Evolutionary conservation across 2,797 vertebrate species (phyloP), one percentile per base, ranked within the genome.

Genomic region (Spea hammondii): DNA sequence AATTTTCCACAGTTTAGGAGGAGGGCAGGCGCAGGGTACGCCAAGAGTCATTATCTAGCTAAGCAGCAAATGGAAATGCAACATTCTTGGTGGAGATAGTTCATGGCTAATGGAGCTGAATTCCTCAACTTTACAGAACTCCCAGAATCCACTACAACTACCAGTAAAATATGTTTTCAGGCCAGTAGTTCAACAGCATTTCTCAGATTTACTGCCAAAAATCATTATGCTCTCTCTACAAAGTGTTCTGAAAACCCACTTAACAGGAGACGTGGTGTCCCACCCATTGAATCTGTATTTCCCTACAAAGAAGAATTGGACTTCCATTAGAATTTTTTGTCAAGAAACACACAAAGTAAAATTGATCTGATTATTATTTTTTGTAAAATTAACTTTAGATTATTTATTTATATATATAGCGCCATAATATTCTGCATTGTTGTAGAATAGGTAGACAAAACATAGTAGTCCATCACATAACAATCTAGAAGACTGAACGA

Each of bases 1-100:
- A 8, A 76, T 82, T 86, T 84, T 83, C 76, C 82, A 74, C 66
- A 65, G 82, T 86, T 84, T 83, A 17, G 5, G 8, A 80, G 77
- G 83, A 83, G 84, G 84, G 79, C 86, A 75, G 71, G 79, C 49
- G 44, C 72, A 76, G 71, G 89, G 82, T 88, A 86, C 84, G 46
- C 74, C 74, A 64, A 85, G 14, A 85, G 44, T 53, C 12, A 46
- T 48, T 47, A 72, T 67, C 53, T 57, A 57, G 13, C 14, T 17
- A 7, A 65, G 53, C 65, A 65, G 47, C 11, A 50, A 72, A 50
- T 79, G 60, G 62, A 78, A 6, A 78, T 62, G 4, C 44, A 45
- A 9, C 50, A 51, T 68, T 67, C 17, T 60, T 9, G 32, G 12
- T 62, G 51, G 10, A 53, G 6, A 53, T 7, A 53, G 6, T 53